Evolutionary conservation across 2,113 vertebrate species (phyloP), one percentile per base, ranked within the genome.

Genomic region (Mugil cephalus): DNA sequence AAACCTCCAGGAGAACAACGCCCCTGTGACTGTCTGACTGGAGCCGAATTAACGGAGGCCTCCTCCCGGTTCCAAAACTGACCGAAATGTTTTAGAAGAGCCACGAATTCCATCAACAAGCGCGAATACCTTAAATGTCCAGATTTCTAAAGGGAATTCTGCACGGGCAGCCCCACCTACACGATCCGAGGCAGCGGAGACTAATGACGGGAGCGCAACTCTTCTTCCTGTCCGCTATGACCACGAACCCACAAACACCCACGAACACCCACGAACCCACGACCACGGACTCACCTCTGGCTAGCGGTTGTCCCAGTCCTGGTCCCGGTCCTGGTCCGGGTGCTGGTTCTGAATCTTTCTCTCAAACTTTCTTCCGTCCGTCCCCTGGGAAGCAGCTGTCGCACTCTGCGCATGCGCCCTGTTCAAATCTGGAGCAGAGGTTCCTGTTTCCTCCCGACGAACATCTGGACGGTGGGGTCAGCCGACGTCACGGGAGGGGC

Each of bases 361-460:
- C 24, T 30, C 24, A 30, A 30, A 30, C 24, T 30, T 30, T 30
- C 24, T 5, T 30, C 24, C 24, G 24, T 30, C 24, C 24, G 2
- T 30, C 24, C 24, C 3, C 2, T 30, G 24, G 24, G 24, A 2
- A 3, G 24, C 17, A 10, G 47, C 14, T 7, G 7, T 39, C 9
- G 3, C 10, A 4, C 40, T n/a, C 40, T 66, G 76, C 76, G 76
- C 76, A 79, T 79, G 76, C 76, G 68, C 47, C n/a, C 7, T 9
- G 13, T 66, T 64, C 42, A 64, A 55, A 48, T 17, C 15, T 19
- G 10, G 4, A 14, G 3, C 21, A 14, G 19, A 24, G 12, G 14
- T 72, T 2, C 34, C 24, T 30, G 24, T 30, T 5, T 30, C 24
- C 24, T 30, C 24, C 5, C n/a, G n/a, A 30, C 24, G 24, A 30